Base-by-base conservation (phyloP, 92 coral and sea anemone species). In the Siderastrea siderea region DNA sequence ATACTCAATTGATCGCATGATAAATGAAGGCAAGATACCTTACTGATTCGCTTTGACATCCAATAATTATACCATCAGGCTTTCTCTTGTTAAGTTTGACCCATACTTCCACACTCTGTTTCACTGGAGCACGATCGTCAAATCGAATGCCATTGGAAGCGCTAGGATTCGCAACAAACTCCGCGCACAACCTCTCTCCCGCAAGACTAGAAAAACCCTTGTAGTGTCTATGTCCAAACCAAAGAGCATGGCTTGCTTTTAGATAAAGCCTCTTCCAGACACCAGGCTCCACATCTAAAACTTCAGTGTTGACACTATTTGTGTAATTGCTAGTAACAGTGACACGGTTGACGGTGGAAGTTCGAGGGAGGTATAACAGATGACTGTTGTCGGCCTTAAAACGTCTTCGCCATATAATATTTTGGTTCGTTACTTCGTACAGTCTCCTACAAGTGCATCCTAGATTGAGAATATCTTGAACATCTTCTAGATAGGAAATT, bases 11-110 rank as follows among this genome's bases (percentile, higher is more conserved):
- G 0, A 26, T 26, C 38, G 38, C 38, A 26, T 26, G 38, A 26
- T 26, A 26, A 26, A 26, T 26, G 38, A 26, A 26, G 38, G 38
- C 38, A 26, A 68, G 48, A 81, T 85, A 95, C 98, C 98, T 93
- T 13, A 89, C 89, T 70, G 96, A 88, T 89, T 95, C 98, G 74
- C 98, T 95, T 79, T 95, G 98, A 59, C 98, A 91, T 45, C 98
- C 98, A 78, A 95, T 89, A 47, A 95, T 95, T 45, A 95, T 78
- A 11, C 98, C 98, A 89, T 95, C 98, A 51, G 92, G 93, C 86
- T 89, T 95, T n/a, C 15, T 78, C 54, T 62, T 65, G 77, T 91
- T 61, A 55, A 95, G 72, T 77, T 93, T 93, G 7, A 93, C 86
- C 98, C 98, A 95, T 9, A 91, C 50, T 68, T 95, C 98, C 49